phyloP scores from a whole-genome alignment of 2,797 vertebrate genomes.

The Oreochromis grahami region DNA sequence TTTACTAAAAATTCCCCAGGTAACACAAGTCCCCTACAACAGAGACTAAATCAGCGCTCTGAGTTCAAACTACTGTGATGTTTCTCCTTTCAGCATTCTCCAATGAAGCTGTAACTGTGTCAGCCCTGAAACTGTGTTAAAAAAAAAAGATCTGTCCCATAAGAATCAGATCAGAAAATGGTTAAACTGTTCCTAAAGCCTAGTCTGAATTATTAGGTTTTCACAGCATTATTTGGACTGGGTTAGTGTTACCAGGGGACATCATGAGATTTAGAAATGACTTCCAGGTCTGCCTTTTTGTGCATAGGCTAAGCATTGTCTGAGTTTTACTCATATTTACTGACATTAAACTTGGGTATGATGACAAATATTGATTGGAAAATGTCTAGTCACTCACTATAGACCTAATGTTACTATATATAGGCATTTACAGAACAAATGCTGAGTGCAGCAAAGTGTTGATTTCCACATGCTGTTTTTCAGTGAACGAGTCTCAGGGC shows the following conservation, averaged over 20 bases:
- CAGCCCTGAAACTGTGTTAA: neutral
- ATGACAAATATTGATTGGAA: neutral
- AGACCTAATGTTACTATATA: neutral
- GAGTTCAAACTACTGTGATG: neutral
- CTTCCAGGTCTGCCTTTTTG: neutral
- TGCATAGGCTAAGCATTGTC: neutral
- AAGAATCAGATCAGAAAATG: slow-evolving; percentile 13
- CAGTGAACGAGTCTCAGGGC: neutral
- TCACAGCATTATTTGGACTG: neutral
- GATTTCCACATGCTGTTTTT: neutral
- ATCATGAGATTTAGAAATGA: neutral
- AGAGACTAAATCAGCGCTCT: neutral
- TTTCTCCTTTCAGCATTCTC: neutral
- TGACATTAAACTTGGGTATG: neutral
- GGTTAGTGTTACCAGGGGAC: neutral
- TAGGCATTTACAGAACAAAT: neutral
- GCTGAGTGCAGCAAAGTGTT: neutral
- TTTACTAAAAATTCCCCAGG: neutral
- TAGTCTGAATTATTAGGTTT: slow-evolving; percentile 9
- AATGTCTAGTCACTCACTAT: neutral
- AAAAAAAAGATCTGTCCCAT: neutral
- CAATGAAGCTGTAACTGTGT: slow-evolving; percentile 1
- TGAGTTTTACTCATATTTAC: neutral
- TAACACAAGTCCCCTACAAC: neutral
- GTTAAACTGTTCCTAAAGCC: slow-evolving; percentile 29